phyloP scores from a whole-genome alignment of 2,797 vertebrate genomes.

The Chromobotia macracanthus region DNA sequence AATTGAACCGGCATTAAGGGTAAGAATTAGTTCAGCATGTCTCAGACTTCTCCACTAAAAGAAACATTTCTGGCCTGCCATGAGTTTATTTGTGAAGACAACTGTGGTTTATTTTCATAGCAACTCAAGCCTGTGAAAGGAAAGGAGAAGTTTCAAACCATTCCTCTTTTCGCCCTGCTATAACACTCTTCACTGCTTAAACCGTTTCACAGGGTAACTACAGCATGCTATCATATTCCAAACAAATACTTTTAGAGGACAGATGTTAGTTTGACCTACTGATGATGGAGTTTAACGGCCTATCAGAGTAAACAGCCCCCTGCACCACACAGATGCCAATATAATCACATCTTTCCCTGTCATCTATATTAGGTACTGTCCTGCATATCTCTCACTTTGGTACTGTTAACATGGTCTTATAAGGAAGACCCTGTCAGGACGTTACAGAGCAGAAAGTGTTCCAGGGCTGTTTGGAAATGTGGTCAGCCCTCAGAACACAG shows the following conservation, averaged over 20 bases:
- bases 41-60: slow-evolving; percentile 60
- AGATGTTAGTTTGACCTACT: slow-evolving; percentile 1
- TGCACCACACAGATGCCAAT: slow-evolving; percentile 51
- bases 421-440: slow-evolving; percentile 71
- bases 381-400: slow-evolving; percentile 64
- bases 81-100: slow-evolving; percentile 63
- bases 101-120: slow-evolving; percentile 66
- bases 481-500: slow-evolving; percentile 64
- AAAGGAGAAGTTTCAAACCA: slow-evolving; percentile 32
- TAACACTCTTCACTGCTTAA: background rate
- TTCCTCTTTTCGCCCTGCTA: slow-evolving; percentile 27
- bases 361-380: slow-evolving; percentile 76
- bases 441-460: slow-evolving; percentile 50
- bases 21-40: slow-evolving; percentile 42
- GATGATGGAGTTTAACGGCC: slow-evolving; percentile 1
- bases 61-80: slow-evolving; percentile 46
- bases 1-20: slow-evolving; percentile 30
- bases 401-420: slow-evolving; percentile 79
- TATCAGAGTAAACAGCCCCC: slow-evolving; percentile 38
- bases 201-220: background rate
- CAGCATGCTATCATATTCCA: slow-evolving; percentile 36
- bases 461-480: slow-evolving; percentile 55
- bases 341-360: slow-evolving; percentile 58
- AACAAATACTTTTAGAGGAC: slow-evolving; percentile 28
- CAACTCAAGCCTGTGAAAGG: slow-evolving; percentile 61